phyloP scores from a whole-genome alignment of 2,113 vertebrate species.

The Tupaia chinensis region DNA sequence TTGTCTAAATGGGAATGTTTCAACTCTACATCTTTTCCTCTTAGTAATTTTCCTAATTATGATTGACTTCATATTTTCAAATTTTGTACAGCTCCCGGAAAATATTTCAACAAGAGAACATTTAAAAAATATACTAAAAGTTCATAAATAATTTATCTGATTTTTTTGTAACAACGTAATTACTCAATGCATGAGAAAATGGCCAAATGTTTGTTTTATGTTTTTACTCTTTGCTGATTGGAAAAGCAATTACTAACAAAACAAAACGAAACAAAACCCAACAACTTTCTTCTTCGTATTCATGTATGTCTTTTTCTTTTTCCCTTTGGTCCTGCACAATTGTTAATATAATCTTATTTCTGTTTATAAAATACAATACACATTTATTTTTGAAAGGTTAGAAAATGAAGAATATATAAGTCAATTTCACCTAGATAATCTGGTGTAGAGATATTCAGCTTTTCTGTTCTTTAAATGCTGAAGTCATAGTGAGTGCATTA shows the following conservation, averaged over 20 bases:
- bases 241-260: neutral
- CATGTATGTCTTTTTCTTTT: neutral
- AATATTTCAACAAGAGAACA: constrained; percentile 25
- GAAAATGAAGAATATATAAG: neutral
- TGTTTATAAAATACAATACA: neutral
- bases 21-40: neutral
- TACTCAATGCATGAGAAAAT: neutral
- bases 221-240: neutral
- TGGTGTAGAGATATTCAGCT: neutral
- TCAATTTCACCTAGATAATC: neutral
- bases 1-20: neutral
- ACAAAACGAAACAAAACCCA: neutral
- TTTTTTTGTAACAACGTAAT: neutral
- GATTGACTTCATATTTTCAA: constrained; percentile 33
- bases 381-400: constrained; percentile 9
- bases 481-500: neutral
- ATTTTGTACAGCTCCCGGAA: neutral
- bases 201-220: neutral
- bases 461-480: neutral
- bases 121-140: neutral
- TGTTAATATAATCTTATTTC: neutral
- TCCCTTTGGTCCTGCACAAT: neutral
- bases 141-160: neutral
- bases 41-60: neutral
- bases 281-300: neutral